Evolutionary conservation across 1,140 invertebrate species (phyloP).

Genomic region (Aphaenogaster ashmeadi): DNA sequence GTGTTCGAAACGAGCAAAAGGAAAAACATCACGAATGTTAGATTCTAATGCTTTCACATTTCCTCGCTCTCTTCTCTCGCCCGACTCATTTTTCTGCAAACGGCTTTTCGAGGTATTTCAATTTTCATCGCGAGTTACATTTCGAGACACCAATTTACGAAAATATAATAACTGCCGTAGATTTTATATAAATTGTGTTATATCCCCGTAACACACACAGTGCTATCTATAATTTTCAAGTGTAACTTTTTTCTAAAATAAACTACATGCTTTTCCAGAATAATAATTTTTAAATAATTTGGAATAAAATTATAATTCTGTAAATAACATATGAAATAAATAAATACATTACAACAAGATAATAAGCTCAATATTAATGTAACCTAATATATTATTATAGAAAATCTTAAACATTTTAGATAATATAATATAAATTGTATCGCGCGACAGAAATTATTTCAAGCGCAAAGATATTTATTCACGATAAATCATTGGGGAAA

Average conservation of each 20-base stretch:
- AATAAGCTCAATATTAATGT: neutral
- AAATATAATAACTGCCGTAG: neutral
- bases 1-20: conserved; percentile 61
- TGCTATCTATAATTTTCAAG: neutral
- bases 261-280: neutral
- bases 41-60: conserved; percentile 56
- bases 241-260: neutral
- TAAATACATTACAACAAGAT: neutral
- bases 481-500: conserved; percentile 1
- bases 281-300: neutral
- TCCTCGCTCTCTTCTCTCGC: conserved; percentile 60
- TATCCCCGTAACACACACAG: neutral
- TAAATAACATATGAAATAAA: neutral
- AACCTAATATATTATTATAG: neutral
- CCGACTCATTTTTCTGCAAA: conserved; percentile 27
- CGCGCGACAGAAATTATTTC: neutral
- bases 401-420: conserved; percentile 13
- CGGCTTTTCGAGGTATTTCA: conserved; percentile 20
- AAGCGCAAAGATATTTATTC: conserved; percentile 2
- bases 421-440: neutral
- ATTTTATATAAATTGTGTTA: neutral
- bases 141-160: neutral
- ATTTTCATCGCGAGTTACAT: neutral
- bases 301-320: neutral
- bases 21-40: conserved; percentile 57